Evolutionary conservation across 2,797 vertebrate genomes (phyloP).

Genomic region (Chaetophractus vellerosus): DNA sequence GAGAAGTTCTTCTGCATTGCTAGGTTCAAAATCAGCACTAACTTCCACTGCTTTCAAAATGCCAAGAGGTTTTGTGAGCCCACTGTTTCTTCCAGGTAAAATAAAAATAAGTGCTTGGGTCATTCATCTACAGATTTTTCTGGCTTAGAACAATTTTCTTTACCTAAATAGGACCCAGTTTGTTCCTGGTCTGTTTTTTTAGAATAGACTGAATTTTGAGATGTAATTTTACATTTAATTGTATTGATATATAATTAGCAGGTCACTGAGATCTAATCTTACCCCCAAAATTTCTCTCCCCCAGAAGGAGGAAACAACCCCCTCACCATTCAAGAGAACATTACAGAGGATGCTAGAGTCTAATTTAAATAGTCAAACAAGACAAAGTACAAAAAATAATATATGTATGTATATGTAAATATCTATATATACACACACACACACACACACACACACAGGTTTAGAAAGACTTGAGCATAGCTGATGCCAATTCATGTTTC

Average conservation of each 20-base stretch:
- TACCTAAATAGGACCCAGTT: background rate
- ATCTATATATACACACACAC: background rate
- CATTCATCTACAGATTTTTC: conserved; percentile 25
- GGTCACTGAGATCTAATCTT: background rate
- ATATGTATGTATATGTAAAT: background rate
- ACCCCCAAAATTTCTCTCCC: background rate
- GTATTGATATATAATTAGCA: background rate
- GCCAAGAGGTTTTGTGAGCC: background rate
- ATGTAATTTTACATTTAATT: background rate
- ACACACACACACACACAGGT: background rate
- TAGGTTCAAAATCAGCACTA: background rate
- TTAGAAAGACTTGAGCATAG: background rate
- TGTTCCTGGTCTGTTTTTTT: background rate
- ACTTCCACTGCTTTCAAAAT: background rate
- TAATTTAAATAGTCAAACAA: conserved; percentile 26
- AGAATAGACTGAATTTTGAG: conserved; percentile 26
- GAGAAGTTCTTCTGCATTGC: background rate
- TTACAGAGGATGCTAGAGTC: background rate
- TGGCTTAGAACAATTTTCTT: conserved; percentile 33
- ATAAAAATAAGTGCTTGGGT: background rate
- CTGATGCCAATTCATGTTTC: background rate
- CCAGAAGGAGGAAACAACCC: conserved; percentile 4
- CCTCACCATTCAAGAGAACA: background rate
- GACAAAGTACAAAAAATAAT: background rate
- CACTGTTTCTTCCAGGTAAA: background rate